Evolutionary conservation across 2,888 invertebrate genomes (phyloP), one percentile per base, ranked within the genome.

Genomic region (Drosophila lutescens): DNA sequence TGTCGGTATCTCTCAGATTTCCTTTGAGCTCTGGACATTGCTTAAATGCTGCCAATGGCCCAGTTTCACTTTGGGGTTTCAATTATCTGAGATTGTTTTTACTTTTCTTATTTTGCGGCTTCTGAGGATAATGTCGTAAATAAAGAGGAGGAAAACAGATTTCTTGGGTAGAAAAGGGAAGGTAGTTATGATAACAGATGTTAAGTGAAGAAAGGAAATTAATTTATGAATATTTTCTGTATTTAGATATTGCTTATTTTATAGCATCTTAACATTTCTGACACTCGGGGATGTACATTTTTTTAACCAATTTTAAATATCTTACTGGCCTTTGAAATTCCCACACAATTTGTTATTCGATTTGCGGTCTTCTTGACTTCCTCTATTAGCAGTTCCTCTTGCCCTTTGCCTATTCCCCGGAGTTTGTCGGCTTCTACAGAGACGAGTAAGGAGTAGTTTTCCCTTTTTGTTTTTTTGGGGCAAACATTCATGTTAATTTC

Each of bases 401-500:
- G 17, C n/a, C 20, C 44, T 47, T 47, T 47, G 17, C 49, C 34
- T 6, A 12, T 44, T 23, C 36, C 20, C 5, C 3, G 7, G 10
- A 10, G 15, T 7, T 62, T 38, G 70, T 41, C 70, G 72, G 72
- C 55, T 71, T 62, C 26, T 53, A 71, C 56, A 47, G 50, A 54
- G 40, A 44, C 17, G 20, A n/a, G 15, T 26, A 55, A 61, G 54
- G 44, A 61, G 62, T 55, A 23, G 56, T 23, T 30, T 71, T 41
- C 46, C 46, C 54, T 51, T 61, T 51, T 61, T 67, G 41, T 55
- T 67, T 47, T 55, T 46, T 67, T 54, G 32, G 54, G 47, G 46
- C 13, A 67, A 66, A 66, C 58, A 47, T 70, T 43, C 69, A 69
- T 69, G 71, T 59, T 71, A 70, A 69, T 69, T 55, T 70, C 62